These are phyloP conservation scores for Prolemur simus DNA, from an alignment of 2,113 vertebrate genomes.

Conservation along the genomic window DNA sequence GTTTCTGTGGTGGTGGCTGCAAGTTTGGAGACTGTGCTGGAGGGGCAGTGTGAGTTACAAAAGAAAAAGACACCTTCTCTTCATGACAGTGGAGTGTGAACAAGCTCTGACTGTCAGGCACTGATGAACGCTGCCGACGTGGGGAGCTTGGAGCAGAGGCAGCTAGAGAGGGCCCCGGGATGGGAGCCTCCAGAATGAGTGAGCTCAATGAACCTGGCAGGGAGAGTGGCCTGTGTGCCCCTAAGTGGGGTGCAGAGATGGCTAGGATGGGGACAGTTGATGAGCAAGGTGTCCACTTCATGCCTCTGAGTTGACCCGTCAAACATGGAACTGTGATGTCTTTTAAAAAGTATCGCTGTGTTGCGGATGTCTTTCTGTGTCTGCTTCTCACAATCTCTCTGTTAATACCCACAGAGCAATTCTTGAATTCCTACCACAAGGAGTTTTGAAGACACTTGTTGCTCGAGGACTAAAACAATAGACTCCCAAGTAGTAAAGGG, in stretches of 20 bases:
- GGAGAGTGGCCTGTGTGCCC: neutral
- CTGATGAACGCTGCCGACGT: fast-evolving
- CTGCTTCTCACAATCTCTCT: fast-evolving
- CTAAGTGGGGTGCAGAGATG: neutral
- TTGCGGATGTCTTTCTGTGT: neutral
- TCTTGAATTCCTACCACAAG: neutral
- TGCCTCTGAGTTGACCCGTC: neutral
- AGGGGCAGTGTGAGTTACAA: neutral
- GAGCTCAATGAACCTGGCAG: neutral
- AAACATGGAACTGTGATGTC: neutral
- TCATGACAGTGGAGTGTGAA: neutral
- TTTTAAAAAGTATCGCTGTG: neutral
- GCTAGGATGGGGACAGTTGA: neutral
- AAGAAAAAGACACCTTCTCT: neutral
- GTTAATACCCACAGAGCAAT: neutral
- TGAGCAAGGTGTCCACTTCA: neutral
- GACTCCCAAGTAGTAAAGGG: neutral
- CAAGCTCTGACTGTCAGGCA: neutral
- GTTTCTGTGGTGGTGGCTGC: neutral
- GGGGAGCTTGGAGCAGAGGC: neutral
- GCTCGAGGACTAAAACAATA: neutral
- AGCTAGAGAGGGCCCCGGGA: neutral
- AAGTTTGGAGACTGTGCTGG: neutral
- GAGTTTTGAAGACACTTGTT: neutral
- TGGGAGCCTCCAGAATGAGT: neutral